Evolutionary conservation across 2,797 vertebrate genomes (phyloP), one percentile per base, ranked within the genome.

Genomic region (Scarus forsteni): DNA sequence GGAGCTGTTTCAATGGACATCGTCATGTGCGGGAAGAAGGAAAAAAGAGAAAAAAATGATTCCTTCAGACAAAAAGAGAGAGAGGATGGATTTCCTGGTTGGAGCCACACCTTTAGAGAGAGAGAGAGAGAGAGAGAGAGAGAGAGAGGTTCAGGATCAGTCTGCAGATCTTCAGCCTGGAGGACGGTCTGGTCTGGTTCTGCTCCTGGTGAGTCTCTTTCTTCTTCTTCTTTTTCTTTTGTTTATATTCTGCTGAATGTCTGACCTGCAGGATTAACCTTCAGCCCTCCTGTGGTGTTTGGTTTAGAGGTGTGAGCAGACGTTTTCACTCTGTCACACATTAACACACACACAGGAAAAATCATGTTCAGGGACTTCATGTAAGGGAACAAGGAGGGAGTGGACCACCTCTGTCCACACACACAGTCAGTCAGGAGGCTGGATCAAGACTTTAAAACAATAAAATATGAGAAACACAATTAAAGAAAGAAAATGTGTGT

Each of bases 71-170:
- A 65, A 55, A 39, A 39, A 65, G 39, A 18, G 16, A 65, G 39
- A 18, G 66, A 81, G 70, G 77, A 75, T 52, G 73, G 64, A 76
- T 60, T 89, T 90, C 88, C 87, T 86, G 82, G 60, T 81, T 57
- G 45, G 81, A 83, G 77, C 87, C 87, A 83, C 87, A 80, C 87
- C 87, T 85, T 81, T 27, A 27, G 27, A 51, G 46, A 27, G 46
- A 40, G 60, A 49, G 60, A 19, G n/a, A 50, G 36, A 27, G 38
- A 42, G 55, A 27, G 39, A 56, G 54, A 18, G 34, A 49, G 44
- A 7, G n/a, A 36, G 15, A 19, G 36, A 39, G 59, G 42, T 40
- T 59, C 7, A 27, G 34, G 52, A 42, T 68, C 75, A 72, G 49
- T 51, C 18, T 42, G 52, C 45, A 59, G 40, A 43, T 48, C 45